phyloP scores from a whole-genome alignment of 2,888 invertebrate species.

The Venusia cambrica region DNA sequence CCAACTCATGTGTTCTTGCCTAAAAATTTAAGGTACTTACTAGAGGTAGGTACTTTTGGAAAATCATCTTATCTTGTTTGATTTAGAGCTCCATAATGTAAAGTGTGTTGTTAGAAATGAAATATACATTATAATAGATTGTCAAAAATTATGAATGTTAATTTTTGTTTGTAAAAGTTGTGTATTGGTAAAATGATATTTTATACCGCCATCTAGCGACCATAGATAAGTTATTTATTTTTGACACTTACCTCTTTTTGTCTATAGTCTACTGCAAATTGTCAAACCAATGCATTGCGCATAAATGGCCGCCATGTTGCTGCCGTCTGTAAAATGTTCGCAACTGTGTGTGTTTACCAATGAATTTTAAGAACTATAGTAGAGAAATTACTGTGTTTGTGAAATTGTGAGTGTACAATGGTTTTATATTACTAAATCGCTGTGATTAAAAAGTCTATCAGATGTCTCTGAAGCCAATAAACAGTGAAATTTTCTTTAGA shows the following conservation, averaged over 20 bases:
- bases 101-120: too few species aligned
- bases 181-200: too few species aligned
- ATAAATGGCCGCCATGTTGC: slow-evolving; percentile 83
- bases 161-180: neutral
- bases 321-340: slow-evolving; percentile 82
- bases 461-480: slow-evolving; percentile 80
- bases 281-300: slow-evolving; percentile 82
- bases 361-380: slow-evolving; percentile 75
- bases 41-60: too few species aligned
- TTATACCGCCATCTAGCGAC: slow-evolving; percentile 49
- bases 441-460: slow-evolving; percentile 75
- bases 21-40: too few species aligned
- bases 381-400: slow-evolving; percentile 77
- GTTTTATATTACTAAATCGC: slow-evolving; percentile 73
- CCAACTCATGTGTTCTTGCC: too few species aligned
- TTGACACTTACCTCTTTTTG: slow-evolving; percentile 49
- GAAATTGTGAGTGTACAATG: slow-evolving; percentile 80
- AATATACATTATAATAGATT: too few species aligned
- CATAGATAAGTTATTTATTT: slow-evolving; percentile 37
- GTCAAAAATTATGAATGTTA: too few species aligned
- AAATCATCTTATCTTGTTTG: too few species aligned
- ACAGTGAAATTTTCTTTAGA: slow-evolving; percentile 81
- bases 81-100: too few species aligned
- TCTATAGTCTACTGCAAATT: slow-evolving; percentile 77
- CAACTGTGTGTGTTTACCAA: slow-evolving; percentile 81